phyloP scores from a whole-genome alignment of 1,140 invertebrate genomes.

The Piezodorus guildinii region DNA sequence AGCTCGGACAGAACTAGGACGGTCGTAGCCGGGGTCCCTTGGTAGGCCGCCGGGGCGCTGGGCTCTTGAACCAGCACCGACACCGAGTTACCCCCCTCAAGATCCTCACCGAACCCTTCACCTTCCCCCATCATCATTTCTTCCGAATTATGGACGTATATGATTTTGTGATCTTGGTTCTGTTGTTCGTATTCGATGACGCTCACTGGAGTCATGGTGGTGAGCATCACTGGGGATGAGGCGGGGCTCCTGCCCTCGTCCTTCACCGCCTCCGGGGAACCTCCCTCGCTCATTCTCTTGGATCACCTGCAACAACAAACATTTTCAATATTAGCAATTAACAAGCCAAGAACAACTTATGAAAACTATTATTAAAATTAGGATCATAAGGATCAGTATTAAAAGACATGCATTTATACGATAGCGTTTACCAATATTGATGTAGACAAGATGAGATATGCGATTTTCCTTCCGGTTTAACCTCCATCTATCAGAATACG shows the following conservation, averaged over 20 bases:
- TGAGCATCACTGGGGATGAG: conserved; percentile 28
- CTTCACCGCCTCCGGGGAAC: conserved; percentile 16
- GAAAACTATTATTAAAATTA: too few species aligned
- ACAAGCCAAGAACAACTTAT: too few species aligned
- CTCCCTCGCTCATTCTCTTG: conserved; percentile 5
- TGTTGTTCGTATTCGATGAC: conserved; percentile 28
- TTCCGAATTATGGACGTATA: conserved; percentile 24
- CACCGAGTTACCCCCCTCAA: conserved; percentile 21
- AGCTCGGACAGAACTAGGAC: conserved; percentile 31
- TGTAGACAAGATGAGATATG: too few species aligned
- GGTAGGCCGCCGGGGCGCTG: conserved; percentile 24
- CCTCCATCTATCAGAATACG: too few species aligned
- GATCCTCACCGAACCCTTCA: conserved; percentile 17
- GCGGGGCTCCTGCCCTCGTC: conserved; percentile 23
- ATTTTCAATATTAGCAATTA: too few species aligned
- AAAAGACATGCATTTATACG: too few species aligned
- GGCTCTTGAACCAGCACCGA: conserved; percentile 28
- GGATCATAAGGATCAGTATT: too few species aligned
- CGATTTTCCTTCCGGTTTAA: too few species aligned
- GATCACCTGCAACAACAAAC: too few species aligned
- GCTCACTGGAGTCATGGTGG: conserved; percentile 29
- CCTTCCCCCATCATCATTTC: conserved; percentile 15
- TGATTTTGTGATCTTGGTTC: conserved; percentile 24
- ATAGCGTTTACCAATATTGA: too few species aligned
- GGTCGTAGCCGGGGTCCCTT: conserved; percentile 28